Evolutionary conservation across 2,888 invertebrate genomes (phyloP).

Genomic region (Scrobipalpa atriplicella): DNA sequence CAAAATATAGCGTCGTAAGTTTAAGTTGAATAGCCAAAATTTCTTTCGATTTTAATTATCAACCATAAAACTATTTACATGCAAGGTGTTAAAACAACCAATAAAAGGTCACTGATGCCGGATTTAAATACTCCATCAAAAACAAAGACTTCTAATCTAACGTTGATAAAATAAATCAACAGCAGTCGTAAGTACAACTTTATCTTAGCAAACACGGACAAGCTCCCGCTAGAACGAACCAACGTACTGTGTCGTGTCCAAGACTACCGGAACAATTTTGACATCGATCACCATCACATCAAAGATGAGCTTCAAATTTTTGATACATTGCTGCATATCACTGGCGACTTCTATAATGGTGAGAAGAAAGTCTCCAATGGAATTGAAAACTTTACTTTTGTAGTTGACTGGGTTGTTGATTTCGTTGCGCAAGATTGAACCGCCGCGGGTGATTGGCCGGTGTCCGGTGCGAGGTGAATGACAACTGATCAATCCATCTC

Average conservation of each 20-base stretch:
- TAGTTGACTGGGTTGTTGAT: not conserved
- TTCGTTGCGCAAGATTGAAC: slow-evolving; percentile 30
- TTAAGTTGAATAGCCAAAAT: too few species aligned
- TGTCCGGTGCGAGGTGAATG: slow-evolving; percentile 20
- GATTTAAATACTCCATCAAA: not conserved
- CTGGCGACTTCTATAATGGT: not conserved
- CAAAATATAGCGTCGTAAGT: too few species aligned
- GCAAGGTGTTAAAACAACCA: too few species aligned
- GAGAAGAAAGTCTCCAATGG: not conserved
- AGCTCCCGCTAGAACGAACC: not conserved
- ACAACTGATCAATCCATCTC: slow-evolving; percentile 21
- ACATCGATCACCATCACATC: not conserved
- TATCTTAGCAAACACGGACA: not conserved
- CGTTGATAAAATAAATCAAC: slow-evolving; percentile 17
- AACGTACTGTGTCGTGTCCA: not conserved
- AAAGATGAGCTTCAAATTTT: not conserved
- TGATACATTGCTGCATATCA: not conserved
- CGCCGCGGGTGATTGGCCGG: slow-evolving; percentile 24
- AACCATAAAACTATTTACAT: too few species aligned
- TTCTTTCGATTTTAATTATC: too few species aligned
- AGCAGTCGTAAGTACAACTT: slow-evolving; percentile 2
- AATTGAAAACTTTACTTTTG: not conserved
- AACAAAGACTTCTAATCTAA: slow-evolving; percentile 11
- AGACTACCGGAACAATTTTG: not conserved
- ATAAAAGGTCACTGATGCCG: too few species aligned